Conservation (phyloP, 2,113 vertebrate species). For the Cichladusa arquata region DNA sequence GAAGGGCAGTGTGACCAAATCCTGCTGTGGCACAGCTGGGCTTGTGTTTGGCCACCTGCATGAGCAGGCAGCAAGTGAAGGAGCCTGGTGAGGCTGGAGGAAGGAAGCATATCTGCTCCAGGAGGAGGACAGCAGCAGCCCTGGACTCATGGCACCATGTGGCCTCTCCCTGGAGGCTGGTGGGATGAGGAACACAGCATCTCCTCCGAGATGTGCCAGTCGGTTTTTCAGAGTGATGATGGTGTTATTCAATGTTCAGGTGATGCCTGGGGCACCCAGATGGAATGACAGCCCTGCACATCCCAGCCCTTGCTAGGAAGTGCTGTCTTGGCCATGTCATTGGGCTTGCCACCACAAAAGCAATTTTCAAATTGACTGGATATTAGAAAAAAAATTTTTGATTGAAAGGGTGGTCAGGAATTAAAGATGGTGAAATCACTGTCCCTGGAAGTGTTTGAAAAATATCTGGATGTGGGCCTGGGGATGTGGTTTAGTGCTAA, state of each 20-base stretch:
- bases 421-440: neutral
- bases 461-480: neutral
- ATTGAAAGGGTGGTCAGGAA: neutral
- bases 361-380: neutral
- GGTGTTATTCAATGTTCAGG: neutral
- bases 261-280: neutral
- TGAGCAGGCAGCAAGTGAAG: neutral
- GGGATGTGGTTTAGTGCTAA: neutral
- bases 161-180: neutral
- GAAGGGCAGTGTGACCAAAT: neutral
- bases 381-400: neutral
- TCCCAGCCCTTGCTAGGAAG: neutral
- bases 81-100: too few relatives aligned
- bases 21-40: neutral
- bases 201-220: neutral
- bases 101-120: neutral
- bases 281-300: neutral
- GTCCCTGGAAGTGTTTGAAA: neutral
- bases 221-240: neutral
- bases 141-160: neutral
- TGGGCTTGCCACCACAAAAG: neutral
- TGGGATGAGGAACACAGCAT: neutral
- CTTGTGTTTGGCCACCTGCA: neutral
- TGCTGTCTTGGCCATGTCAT: neutral
- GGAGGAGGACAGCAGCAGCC: neutral